Evolutionary conservation across 2,888 invertebrate genomes (phyloP).

Genomic region (Tipula vernalis): DNA sequence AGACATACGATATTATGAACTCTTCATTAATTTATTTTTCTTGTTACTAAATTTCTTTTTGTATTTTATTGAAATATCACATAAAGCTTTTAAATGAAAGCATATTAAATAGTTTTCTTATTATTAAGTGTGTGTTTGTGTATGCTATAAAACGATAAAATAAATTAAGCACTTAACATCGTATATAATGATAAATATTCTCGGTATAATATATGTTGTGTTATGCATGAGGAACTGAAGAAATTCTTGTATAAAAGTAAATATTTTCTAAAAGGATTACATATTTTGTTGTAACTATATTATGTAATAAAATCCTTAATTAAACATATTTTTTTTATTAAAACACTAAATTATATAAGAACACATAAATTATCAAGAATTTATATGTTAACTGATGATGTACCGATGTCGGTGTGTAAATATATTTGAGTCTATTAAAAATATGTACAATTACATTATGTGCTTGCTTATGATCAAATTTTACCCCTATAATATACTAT

Average conservation of each 20-base stretch:
- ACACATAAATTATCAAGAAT: background rate
- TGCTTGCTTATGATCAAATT: background rate
- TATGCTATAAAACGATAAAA: background rate
- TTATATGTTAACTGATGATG: background rate
- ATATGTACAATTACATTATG: background rate
- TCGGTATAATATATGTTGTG: background rate
- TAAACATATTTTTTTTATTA: background rate
- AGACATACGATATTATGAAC: too few relatives aligned
- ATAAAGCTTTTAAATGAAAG: background rate
- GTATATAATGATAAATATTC: background rate
- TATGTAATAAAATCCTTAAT: background rate
- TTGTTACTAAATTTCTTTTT: background rate
- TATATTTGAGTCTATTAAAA: background rate
- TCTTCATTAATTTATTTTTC: background rate
- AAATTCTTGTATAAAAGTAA: background rate
- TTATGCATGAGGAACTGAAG: background rate
- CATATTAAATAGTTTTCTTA: background rate
- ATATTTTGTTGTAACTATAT: background rate
- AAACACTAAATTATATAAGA: background rate
- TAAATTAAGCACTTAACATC: background rate
- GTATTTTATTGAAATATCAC: background rate
- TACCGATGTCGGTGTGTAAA: background rate
- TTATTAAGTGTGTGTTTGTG: background rate
- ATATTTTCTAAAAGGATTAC: background rate
- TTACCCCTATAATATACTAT: background rate